Conservation (phyloP, 2,888 invertebrate genomes). For the Tipula helvola region DNA sequence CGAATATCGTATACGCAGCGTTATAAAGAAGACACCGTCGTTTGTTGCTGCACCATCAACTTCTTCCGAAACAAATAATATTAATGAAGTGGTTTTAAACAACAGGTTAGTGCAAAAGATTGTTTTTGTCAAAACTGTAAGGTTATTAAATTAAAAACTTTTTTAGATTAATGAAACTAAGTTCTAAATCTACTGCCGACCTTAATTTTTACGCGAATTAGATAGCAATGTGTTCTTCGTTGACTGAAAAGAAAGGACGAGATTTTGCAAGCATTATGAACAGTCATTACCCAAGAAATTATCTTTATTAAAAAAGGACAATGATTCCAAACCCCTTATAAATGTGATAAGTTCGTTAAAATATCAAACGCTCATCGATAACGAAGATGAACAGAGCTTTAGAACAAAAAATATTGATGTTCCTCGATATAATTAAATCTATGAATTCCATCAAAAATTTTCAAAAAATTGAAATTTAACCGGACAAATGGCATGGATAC, state of each 20-base stretch:
- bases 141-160: background rate
- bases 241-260: background rate
- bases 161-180: background rate
- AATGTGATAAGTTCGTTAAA: background rate
- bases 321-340: no score
- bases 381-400: background rate
- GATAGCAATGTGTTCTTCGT: background rate
- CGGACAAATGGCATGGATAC: background rate
- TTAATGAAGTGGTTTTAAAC: no score
- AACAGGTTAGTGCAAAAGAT: no score
- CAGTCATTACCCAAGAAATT: background rate
- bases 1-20: no score
- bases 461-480: slow-evolving; percentile 6
- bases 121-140: background rate
- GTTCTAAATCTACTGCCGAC: background rate
- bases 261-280: background rate
- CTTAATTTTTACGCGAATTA: background rate
- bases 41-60: no score
- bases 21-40: no score
- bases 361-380: background rate
- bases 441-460: background rate
- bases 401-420: slow-evolving; percentile 9
- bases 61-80: no score
- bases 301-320: no score
- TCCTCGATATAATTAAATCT: background rate